Evolutionary conservation across 2,113 vertebrate genomes (phyloP).

Genomic region (Hippocampus guttulatus): DNA sequence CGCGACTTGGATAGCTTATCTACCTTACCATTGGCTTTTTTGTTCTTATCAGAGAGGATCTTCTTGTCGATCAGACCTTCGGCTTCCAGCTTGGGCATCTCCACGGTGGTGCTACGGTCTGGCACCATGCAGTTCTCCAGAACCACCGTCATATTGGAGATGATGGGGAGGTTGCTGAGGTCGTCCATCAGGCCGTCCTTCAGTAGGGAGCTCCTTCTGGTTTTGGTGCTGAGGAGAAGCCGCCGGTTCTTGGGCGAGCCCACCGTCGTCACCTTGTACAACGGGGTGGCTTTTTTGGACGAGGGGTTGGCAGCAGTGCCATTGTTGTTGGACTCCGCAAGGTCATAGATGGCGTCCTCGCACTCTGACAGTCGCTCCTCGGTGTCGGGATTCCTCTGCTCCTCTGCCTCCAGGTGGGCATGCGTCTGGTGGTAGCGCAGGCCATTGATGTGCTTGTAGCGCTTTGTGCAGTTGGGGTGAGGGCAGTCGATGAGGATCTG

Average conservation of each 20-base stretch:
- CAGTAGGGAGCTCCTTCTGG: conserved; percentile 84
- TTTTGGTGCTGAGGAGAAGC: conserved; percentile 83
- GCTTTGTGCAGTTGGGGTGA: conserved; percentile 98
- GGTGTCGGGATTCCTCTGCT: conserved; percentile 83
- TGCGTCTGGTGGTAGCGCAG: conserved; percentile 97
- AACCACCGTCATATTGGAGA: conserved; percentile 92
- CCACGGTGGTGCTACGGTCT: conserved; percentile 78
- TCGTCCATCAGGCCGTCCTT: conserved; percentile 85
- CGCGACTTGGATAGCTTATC: conserved; percentile 92
- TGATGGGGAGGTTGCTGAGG: conserved; percentile 86
- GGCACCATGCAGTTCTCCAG: conserved; percentile 86
- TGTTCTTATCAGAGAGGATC: conserved; percentile 76
- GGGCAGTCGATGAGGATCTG: conserved; percentile 96
- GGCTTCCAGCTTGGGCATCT: conserved; percentile 97
- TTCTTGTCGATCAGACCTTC: conserved; percentile 95
- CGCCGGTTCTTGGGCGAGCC: conserved; percentile 86
- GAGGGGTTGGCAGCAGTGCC: conserved; percentile 44
- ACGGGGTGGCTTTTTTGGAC: conserved; percentile 79
- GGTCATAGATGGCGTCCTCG: conserved; percentile 86
- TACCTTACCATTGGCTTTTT: conserved; percentile 83
- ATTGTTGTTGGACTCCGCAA: conserved; percentile 76
- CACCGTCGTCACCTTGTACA: conserved; percentile 79
- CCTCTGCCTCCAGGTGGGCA: conserved; percentile 88
- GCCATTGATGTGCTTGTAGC: conserved; percentile 99
- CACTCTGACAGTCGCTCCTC: conserved; percentile 95